Base-by-base conservation (phyloP, 2,797 vertebrate species). In the Pseudomugil tenellus region DNA sequence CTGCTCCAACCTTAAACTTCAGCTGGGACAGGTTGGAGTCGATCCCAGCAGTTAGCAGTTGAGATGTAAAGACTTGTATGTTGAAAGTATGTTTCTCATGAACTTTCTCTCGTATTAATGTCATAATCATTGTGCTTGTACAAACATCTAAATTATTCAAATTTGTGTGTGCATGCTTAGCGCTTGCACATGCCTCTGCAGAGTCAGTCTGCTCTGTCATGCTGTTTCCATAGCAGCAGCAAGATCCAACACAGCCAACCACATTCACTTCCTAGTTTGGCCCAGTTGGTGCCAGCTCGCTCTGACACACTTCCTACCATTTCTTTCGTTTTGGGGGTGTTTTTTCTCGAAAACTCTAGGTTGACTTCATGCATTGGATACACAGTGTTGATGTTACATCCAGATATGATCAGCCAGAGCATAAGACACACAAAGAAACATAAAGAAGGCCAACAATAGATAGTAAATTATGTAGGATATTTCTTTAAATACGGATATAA, bases 181-280 rank as follows among this genome's bases (percentile, higher is more conserved):
- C n/a, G 14, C 53, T 60, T 73, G 67, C 54, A 72, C 77, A 76
- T 84, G 71, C 79, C 80, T 79, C 87, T 89, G 85, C 82, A 81
- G 80, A 84, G 79, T 89, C 83, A 77, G 85, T 89, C 88, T 92
- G 88, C 88, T 92, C 89, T 26, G 70, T 90, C 88, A 87, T 85
- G 65, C 71, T 86, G 89, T 92, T 90, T 89, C 91, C 91, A 92
- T 90, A 87, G 91, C 86, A 89, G 89, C 89, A 86, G 86, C 60
- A 12, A 78, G 79, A 89, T 83, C 82, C 80, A 82, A 69, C 78
- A 77, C 80, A 86, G 81, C 87, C 86, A 89, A 89, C 86, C 85
- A 83, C 74, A 17, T 81, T 83, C 81, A 81, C 80, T 88, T 88
- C 85, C 85, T 87, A 28, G 48, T 83, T 77, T 74, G 41, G 58